These are phyloP conservation scores for Spondyliosoma cantharus DNA, from an alignment of 2,797 vertebrate genomes.

Conservation along the genomic window DNA sequence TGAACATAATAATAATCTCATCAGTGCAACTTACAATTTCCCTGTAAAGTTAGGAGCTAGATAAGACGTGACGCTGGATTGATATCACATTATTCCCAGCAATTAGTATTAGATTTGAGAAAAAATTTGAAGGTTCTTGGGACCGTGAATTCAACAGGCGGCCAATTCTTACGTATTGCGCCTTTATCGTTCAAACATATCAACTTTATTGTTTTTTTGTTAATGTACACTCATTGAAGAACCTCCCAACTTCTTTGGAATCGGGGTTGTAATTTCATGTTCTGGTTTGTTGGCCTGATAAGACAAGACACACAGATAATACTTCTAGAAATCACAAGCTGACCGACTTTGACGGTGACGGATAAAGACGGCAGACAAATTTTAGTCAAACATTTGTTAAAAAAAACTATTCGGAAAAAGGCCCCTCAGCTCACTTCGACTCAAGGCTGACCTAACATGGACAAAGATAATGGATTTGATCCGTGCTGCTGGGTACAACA, in stretches of 20 bases:
- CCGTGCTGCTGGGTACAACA: conserved; percentile 42
- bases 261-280: not conserved
- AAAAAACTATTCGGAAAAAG: not conserved
- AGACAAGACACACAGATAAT: not conserved
- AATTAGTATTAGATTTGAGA: not conserved
- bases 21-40: not conserved
- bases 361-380: not conserved
- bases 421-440: not conserved
- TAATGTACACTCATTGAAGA: no score
- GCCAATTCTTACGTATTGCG: no score
- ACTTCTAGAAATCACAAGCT: not conserved
- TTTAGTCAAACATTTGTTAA: not conserved
- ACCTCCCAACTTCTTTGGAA: no score
- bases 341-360: not conserved
- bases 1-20: not conserved
- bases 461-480: conserved; percentile 50
- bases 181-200: no score
- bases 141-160: no score
- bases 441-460: conserved; percentile 1
- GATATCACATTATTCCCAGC: no score
- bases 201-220: no score
- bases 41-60: not conserved
- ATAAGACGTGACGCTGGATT: not conserved
- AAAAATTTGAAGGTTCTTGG: no score
- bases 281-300: not conserved